Conservation (phyloP, 2,888 invertebrate genomes). For the Cephus runcator region DNA sequence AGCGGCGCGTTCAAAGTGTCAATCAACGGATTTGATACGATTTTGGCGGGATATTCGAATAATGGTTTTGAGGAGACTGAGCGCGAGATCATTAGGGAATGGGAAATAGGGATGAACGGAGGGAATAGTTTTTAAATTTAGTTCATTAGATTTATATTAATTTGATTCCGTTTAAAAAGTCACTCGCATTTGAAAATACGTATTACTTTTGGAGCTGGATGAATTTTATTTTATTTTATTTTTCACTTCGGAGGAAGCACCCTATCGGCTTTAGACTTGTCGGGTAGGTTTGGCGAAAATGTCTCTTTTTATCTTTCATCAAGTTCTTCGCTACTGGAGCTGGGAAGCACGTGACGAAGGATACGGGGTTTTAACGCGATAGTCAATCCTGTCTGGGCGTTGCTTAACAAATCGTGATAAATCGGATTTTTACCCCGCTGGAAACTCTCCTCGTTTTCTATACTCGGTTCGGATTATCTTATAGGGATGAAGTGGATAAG, state of each 20-base stretch:
- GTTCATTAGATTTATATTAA: no score
- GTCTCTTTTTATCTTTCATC: not conserved
- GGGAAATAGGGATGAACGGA: not conserved
- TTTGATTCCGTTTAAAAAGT: not conserved
- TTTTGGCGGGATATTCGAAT: not conserved
- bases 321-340: not conserved
- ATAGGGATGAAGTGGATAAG: not conserved
- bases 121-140: not conserved
- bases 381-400: not conserved
- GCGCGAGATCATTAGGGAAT: not conserved
- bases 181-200: not conserved
- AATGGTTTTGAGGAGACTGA: not conserved
- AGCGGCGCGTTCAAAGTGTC: not conserved
- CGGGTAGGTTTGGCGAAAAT: not conserved
- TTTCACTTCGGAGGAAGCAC: not conserved
- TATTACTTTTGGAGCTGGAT: not conserved
- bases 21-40: not conserved
- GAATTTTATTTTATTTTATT: not conserved
- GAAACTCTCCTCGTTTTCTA: not conserved
- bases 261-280: not conserved
- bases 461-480: not conserved
- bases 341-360: not conserved
- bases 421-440: not conserved
- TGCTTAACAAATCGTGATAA: slow-evolving; percentile 3
- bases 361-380: not conserved